Conservation (phyloP, 2,888 invertebrate species). For the Spilarctia lutea region DNA sequence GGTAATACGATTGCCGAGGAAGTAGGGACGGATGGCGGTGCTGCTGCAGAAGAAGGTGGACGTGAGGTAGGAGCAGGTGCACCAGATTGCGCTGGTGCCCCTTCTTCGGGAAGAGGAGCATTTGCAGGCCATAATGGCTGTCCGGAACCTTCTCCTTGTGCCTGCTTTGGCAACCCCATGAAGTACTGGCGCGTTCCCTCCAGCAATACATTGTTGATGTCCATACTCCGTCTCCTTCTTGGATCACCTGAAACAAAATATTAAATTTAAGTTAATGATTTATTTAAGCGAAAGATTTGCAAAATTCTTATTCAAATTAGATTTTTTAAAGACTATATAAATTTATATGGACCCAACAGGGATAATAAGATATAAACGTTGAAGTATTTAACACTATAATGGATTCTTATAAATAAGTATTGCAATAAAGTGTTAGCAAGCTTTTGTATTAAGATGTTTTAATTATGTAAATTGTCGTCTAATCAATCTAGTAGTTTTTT, state of each 20-base stretch:
- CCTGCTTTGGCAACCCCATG: slow-evolving; percentile 90
- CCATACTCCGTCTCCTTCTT: slow-evolving; percentile 86
- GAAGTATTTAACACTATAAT: too few relatives aligned
- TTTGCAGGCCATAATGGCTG: slow-evolving; percentile 74
- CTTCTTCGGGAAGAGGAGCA: slow-evolving; percentile 70
- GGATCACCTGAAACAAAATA: slow-evolving; percentile 66
- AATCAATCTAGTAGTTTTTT: too few relatives aligned
- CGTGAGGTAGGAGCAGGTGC: slow-evolving; percentile 79
- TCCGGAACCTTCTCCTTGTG: slow-evolving; percentile 73
- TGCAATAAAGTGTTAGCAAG: too few relatives aligned
- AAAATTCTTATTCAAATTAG: background rate
- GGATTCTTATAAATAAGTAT: too few relatives aligned
- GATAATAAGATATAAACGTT: too few relatives aligned
- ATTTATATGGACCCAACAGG: background rate
- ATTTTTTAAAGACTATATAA: background rate
- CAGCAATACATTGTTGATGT: slow-evolving; percentile 93
- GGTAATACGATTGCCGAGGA: slow-evolving; percentile 73
- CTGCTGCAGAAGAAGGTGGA: slow-evolving; percentile 84
- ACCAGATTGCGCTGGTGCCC: slow-evolving; percentile 77
- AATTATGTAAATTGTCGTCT: too few relatives aligned
- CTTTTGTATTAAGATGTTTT: too few relatives aligned
- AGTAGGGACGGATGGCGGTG: slow-evolving; percentile 69
- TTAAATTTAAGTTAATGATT: background rate
- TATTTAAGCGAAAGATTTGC: background rate
- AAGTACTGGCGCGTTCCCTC: slow-evolving; percentile 94